Evolutionary conservation across 2,113 vertebrate species (phyloP).

Genomic region (Pituophis catenifer): DNA sequence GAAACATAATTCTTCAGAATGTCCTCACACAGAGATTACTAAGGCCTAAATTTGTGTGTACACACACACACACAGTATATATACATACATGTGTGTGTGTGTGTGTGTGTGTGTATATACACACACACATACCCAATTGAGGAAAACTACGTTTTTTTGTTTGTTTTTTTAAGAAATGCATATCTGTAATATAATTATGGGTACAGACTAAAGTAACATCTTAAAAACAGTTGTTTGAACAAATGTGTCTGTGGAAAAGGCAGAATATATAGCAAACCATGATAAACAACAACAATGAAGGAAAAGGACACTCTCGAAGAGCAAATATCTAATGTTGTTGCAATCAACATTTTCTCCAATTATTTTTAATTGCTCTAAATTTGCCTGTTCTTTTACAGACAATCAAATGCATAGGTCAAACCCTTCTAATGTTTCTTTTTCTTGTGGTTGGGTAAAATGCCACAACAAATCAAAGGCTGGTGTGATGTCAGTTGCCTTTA

Average conservation of each 20-base stretch:
- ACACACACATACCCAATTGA: neutral
- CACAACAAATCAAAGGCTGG: neutral
- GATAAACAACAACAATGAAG: neutral
- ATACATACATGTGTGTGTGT: too few species aligned
- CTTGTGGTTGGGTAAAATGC: neutral
- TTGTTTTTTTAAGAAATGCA: neutral
- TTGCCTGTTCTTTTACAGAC: neutral
- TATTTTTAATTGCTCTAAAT: constrained; percentile 5
- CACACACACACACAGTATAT: too few species aligned
- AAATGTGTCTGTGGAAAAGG: neutral
- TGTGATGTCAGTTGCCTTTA: neutral
- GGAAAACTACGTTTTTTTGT: neutral
- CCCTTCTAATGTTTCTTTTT: neutral
- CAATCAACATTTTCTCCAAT: neutral
- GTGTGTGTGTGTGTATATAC: too few species aligned
- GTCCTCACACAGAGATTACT: neutral
- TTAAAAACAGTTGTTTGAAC: neutral
- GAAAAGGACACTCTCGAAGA: neutral
- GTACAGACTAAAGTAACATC: neutral
- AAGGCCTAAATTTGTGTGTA: neutral
- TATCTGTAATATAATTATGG: neutral
- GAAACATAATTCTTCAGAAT: neutral
- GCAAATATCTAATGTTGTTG: neutral
- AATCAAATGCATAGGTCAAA: neutral
- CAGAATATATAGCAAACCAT: neutral